phyloP scores from a whole-genome alignment of 2,888 invertebrate species.

The Willowsia nigromaculata region DNA sequence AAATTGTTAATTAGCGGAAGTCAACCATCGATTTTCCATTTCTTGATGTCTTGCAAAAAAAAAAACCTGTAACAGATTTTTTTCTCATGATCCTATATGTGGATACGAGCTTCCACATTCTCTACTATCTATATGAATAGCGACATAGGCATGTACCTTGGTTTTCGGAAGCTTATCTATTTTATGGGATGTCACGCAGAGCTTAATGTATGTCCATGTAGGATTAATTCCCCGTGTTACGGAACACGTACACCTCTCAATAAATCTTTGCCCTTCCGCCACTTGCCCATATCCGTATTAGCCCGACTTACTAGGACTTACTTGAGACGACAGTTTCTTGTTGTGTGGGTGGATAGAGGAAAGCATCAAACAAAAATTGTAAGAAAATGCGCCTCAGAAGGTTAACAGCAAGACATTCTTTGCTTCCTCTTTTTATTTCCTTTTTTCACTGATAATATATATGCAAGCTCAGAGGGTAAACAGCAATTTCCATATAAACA shows the following conservation, averaged over 20 bases:
- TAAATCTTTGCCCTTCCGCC: constrained; percentile 25
- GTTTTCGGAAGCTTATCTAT: not conserved
- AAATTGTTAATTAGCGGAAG: constrained; percentile 24
- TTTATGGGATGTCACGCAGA: constrained; percentile 13
- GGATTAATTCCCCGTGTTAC: constrained; percentile 17
- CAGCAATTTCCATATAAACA: too few relatives aligned
- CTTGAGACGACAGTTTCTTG: not conserved
- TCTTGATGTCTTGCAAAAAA: not conserved
- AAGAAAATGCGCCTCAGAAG: not conserved
- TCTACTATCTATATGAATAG: too few relatives aligned
- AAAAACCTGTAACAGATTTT: not conserved
- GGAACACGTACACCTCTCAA: constrained; percentile 8
- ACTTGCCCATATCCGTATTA: constrained; percentile 31
- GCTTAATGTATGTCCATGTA: not conserved
- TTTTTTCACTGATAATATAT: too few relatives aligned
- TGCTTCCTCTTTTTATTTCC: constrained; percentile 12
- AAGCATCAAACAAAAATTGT: not conserved
- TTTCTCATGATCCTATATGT: too few relatives aligned
- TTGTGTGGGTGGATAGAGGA: not conserved
- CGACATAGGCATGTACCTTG: too few relatives aligned
- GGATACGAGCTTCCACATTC: too few relatives aligned
- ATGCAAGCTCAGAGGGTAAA: too few relatives aligned
- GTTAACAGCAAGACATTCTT: not conserved
- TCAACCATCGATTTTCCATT: not conserved
- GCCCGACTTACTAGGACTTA: not conserved